Conservation (phyloP, 2,113 vertebrate genomes). For the Crotalus helleri region DNA sequence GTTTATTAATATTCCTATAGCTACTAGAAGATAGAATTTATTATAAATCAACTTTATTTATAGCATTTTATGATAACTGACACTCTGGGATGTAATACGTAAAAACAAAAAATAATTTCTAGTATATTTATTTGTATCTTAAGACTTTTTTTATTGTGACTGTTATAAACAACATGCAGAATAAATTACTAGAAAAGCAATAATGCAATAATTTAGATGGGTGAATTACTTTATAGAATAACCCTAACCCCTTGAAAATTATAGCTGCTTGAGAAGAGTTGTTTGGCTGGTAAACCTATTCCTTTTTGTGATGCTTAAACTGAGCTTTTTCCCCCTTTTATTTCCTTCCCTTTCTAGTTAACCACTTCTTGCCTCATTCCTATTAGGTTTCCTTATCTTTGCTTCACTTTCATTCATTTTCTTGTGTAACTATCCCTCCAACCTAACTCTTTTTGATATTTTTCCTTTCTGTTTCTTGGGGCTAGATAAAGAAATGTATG, state of each 20-base stretch:
- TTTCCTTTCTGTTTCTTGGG: neutral
- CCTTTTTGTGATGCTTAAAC: neutral
- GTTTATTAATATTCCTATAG: neutral
- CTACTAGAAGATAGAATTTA: neutral
- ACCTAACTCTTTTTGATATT: neutral
- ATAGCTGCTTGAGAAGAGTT: neutral
- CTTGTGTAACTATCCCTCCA: neutral
- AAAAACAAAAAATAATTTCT: neutral
- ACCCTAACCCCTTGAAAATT: neutral
- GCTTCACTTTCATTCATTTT: neutral
- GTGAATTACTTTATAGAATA: neutral
- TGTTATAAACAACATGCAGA: neutral
- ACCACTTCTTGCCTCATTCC: neutral
- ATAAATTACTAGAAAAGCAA: neutral
- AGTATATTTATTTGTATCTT: neutral
- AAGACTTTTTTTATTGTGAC: neutral
- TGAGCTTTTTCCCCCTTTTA: neutral
- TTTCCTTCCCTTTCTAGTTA: neutral
- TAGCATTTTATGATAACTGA: neutral
- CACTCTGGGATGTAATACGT: neutral
- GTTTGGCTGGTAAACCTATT: neutral
- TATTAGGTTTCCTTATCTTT: neutral
- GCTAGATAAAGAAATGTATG: neutral
- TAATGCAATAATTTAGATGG: neutral
- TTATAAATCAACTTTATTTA: neutral